A percentile compares a stretch with the other conserved stretches of the same genome.
These are phyloP conservation scores for Turritopsis dohrnii DNA, from an alignment of 30 jellyfish, hydroid and myxozoan genomes.

Conservation along the genomic window DNA sequence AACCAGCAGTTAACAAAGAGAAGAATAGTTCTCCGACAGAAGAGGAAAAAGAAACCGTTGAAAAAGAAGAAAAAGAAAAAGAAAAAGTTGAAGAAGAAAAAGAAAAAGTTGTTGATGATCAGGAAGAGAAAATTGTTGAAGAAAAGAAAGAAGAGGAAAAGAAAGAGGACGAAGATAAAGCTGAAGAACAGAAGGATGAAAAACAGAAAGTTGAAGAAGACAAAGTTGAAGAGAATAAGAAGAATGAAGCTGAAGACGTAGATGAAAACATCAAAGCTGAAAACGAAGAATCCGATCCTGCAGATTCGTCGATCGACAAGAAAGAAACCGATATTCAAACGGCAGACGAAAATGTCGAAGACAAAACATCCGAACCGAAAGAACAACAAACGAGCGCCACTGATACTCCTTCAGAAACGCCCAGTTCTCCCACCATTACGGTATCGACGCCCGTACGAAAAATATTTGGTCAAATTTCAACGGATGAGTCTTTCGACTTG, in stretches of 20 bases:
- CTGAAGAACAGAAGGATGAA: background rate
- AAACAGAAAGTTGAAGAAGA: background rate
- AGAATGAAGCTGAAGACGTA: background rate
- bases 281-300: background rate
- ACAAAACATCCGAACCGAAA: background rate
- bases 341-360: too few relatives aligned
- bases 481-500: slow-evolving; percentile 2
- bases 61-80: slow-evolving; percentile 37
- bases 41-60: background rate
- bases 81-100: slow-evolving; percentile 49
- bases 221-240: background rate
- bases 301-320: background rate
- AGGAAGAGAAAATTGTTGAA: background rate
- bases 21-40: too few relatives aligned
- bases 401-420: background rate
- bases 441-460: background rate
- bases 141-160: background rate
- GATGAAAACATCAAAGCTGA: background rate
- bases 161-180: background rate
- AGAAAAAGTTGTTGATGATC: slow-evolving; percentile 37
- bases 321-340: too few relatives aligned
- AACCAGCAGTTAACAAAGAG: too few relatives aligned
- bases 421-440: background rate
- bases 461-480: background rate
- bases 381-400: background rate